Percentiles rank a stretch among this genome's conserved stretches.
Conservation (phyloP, 2,113 vertebrate genomes). For the Hyaena hyaena region DNA sequence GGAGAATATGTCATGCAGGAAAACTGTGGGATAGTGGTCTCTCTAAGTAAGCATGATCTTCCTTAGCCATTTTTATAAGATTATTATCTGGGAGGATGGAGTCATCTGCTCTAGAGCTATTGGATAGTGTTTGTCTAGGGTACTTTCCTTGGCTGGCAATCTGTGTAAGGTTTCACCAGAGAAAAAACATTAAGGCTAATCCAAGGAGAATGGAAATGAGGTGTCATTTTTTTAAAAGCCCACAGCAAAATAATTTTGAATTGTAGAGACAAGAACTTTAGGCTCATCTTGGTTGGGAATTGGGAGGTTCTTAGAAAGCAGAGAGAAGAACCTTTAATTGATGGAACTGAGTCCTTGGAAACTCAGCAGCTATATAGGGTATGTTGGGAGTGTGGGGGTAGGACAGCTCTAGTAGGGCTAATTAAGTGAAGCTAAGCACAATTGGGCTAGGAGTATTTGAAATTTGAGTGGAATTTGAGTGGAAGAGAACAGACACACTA, state of each 20-base stretch:
- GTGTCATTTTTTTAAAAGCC: neutral
- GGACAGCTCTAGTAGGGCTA: neutral
- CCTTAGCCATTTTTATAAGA: neutral
- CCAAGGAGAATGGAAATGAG: slow-evolving; percentile 20
- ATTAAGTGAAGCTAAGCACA: neutral
- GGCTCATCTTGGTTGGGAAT: slow-evolving; percentile 18
- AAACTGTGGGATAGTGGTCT: slow-evolving; percentile 81
- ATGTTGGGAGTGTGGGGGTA: neutral
- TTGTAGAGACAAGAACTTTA: neutral
- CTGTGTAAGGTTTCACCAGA: neutral
- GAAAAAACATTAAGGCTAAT: slow-evolving; percentile 16
- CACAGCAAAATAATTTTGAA: slow-evolving; percentile 30
- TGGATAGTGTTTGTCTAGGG: neutral
- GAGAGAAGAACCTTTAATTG: neutral
- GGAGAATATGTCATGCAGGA: slow-evolving; percentile 83
- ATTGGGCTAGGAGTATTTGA: neutral
- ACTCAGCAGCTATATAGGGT: neutral
- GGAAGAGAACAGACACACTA: neutral
- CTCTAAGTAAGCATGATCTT: slow-evolving; percentile 76
- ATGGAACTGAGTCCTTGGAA: neutral
- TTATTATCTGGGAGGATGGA: neutral
- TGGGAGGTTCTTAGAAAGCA: neutral
- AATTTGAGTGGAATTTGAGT: neutral
- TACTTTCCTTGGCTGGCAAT: neutral
- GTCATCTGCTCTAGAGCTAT: neutral